Conservation (phyloP, 2,888 invertebrate species). For the Platycnemis pennipes region DNA sequence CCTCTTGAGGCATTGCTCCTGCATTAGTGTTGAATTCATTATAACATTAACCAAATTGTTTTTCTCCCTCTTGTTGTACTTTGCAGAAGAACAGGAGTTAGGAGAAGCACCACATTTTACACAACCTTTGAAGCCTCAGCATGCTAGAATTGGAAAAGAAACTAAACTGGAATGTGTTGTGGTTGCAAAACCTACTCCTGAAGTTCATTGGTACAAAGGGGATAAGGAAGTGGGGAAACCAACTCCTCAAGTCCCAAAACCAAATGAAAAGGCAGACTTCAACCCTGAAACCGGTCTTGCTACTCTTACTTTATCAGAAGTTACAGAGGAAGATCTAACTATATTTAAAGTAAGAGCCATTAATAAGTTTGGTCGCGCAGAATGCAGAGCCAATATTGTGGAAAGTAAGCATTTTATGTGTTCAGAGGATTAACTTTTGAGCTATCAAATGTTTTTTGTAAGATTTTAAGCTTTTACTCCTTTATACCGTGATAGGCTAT, state of each 20-base stretch:
- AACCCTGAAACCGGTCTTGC: constrained; percentile 84
- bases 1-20: not conserved
- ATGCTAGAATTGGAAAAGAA: constrained; percentile 83
- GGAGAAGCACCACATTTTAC: constrained; percentile 85
- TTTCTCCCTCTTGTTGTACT: not conserved
- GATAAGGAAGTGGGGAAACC: constrained; percentile 81
- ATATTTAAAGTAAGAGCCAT: constrained; percentile 86
- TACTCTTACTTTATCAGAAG: constrained; percentile 84
- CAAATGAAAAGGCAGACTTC: constrained; percentile 82
- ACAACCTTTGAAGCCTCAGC: constrained; percentile 84
- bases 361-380: constrained; percentile 87
- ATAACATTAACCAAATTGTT: not conserved
- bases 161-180: constrained; percentile 86
- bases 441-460: not conserved
- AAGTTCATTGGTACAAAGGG: constrained; percentile 86
- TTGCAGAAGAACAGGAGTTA: constrained; percentile 85
- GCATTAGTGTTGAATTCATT: not conserved
- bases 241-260: constrained; percentile 78
- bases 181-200: constrained; percentile 85
- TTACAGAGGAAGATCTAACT: constrained; percentile 85
- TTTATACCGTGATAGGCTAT: constrained; percentile 73
- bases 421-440: not conserved
- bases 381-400: constrained; percentile 87
- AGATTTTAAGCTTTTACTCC: not conserved
- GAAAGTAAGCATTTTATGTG: constrained; percentile 79